Base-by-base conservation (phyloP, 2,113 vertebrate species). In the Calonectris borealis region DNA sequence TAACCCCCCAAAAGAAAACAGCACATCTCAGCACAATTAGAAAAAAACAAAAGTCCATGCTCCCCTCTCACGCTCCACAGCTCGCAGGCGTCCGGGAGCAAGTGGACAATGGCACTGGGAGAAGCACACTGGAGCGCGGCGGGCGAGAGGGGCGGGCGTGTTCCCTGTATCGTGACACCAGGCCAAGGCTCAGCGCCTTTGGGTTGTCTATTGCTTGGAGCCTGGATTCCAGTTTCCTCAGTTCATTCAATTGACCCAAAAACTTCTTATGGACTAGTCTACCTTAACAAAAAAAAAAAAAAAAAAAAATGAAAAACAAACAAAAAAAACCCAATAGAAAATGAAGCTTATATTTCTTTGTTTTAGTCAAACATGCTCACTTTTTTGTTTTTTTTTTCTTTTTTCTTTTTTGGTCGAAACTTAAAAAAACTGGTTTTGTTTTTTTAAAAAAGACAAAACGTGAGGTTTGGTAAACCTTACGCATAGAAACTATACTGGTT, bases 331-430 rank as follows among this genome's bases (percentile, higher is more conserved):
- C 51, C 84, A 70, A 96, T 81, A 96, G 92, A 96, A 98, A 95
- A 93, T 42, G 57, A 97, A 97, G 79, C 88, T 94, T 97, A 90
- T 97, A 97, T 97, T 94, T 95, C 90, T 94, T 97, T 96, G 89
- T 97, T 97, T 97, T 93, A 95, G 80, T 90, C 72, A 85, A 96
- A 96, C 88, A 81, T 79, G 86, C 88, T 97, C 90, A 86, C 60
- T 88, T 85, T 60, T 88, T 85, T 60, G 9, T 51, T 77, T 80
- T 71, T 78, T 65, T 44, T 44, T 62, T 95, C 13, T 40, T 85
- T 61, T 86, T 69, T 36, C 3, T 85, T 98, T 99, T 99, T 99
- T 99, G 99, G 98, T 99, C 98, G 93, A 98, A 99, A 99, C 97
- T 97, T 98, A 97, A 98, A 98, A 98, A 95, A 97, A 95, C 93